A percentile compares a stretch with the other conserved stretches of the same genome.
Conservation (phyloP, 2,113 vertebrate genomes). For the Pyxicephalus adspersus region DNA sequence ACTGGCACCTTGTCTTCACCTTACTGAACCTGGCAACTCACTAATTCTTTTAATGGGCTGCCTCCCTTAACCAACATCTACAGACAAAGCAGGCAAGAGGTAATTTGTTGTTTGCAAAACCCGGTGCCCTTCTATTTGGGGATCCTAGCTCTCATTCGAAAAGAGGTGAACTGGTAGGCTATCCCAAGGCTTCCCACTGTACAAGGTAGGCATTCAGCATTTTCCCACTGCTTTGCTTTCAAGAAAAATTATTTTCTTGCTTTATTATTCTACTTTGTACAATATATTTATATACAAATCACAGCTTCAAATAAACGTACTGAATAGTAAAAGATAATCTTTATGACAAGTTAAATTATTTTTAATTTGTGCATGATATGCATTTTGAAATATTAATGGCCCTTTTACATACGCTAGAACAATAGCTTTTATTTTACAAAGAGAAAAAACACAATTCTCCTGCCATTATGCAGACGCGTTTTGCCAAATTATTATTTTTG, state of each 20-base stretch:
- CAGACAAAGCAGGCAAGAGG: too few relatives aligned
- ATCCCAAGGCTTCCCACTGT: too few relatives aligned
- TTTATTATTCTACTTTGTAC: neutral
- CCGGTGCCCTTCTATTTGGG: too few relatives aligned
- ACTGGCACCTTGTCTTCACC: too few relatives aligned
- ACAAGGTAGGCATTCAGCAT: too few relatives aligned
- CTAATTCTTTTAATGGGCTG: too few relatives aligned
- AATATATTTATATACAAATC: neutral
- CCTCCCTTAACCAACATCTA: too few relatives aligned
- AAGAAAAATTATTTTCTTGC: neutral
- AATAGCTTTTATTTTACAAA: slow-evolving; percentile 8
- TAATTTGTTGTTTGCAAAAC: too few relatives aligned
- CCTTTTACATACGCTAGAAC: neutral
- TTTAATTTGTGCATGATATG: neutral
- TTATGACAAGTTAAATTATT: neutral
- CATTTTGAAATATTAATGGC: slow-evolving; percentile 20
- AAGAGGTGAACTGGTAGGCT: too few relatives aligned
- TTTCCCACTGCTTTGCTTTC: too few relatives aligned
- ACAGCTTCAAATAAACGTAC: neutral
- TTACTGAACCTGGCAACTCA: too few relatives aligned
- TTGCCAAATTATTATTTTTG: slow-evolving; percentile 19
- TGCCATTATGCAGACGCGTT: neutral
- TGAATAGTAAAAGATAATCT: neutral
- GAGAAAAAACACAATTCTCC: slow-evolving; percentile 18
- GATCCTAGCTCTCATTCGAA: too few relatives aligned